Conservation (phyloP, 2,113 vertebrate species). For the Menura novaehollandiae region DNA sequence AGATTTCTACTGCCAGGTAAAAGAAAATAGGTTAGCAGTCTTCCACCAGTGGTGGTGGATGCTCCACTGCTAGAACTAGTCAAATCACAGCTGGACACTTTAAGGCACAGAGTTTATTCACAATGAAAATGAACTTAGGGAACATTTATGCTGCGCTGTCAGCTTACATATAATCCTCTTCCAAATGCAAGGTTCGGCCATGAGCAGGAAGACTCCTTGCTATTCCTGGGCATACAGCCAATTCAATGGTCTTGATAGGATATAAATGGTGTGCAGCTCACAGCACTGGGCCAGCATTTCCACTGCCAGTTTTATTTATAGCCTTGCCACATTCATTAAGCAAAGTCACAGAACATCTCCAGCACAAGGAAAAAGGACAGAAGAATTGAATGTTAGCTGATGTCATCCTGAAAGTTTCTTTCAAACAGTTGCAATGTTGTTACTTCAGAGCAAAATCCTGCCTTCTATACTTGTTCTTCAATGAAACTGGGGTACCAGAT, state of each 20-base stretch:
- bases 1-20: background rate
- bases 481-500: background rate
- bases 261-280: background rate
- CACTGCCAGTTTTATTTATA: conserved; percentile 23
- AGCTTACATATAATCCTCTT: background rate
- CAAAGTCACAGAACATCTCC: background rate
- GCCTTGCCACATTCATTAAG: background rate
- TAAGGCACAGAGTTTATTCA: background rate
- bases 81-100: background rate
- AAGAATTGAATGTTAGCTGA: background rate
- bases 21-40: background rate
- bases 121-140: background rate
- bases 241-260: background rate
- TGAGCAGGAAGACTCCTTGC: background rate
- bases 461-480: background rate
- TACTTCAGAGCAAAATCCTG: background rate
- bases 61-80: background rate
- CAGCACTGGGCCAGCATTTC: background rate
- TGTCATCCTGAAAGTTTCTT: background rate
- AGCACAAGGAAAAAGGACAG: background rate
- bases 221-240: conserved; percentile 23
- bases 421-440: background rate
- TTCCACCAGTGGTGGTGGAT: background rate
- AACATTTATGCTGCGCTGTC: background rate
- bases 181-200: background rate